Percentiles rank a stretch among this genome's conserved stretches.
Conservation (phyloP, 2,797 vertebrate species). For the Oreortyx pictus region DNA sequence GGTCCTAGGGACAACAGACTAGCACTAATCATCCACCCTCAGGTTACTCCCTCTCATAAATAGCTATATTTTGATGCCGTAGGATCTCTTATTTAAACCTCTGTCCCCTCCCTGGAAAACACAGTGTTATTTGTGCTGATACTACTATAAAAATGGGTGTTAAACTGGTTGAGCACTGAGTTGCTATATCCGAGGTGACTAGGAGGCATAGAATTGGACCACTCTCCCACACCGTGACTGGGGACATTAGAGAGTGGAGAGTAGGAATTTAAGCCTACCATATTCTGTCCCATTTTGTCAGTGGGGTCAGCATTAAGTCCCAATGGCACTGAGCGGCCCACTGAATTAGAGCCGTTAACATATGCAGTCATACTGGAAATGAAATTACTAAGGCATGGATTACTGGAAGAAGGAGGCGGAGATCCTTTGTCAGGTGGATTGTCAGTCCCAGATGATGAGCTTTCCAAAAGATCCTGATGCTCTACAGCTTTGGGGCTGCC, state of each 20-base stretch:
- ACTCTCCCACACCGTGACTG: constrained; percentile 79
- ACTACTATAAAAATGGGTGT: constrained; percentile 90
- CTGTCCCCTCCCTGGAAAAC: constrained; percentile 93
- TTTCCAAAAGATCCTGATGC: constrained; percentile 82
- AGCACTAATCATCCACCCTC: not conserved
- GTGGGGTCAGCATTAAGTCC: constrained; percentile 86
- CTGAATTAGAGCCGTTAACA: constrained; percentile 46
- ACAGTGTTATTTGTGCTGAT: constrained; percentile 85
- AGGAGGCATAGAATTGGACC: constrained; percentile 85
- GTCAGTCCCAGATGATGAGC: constrained; percentile 52
- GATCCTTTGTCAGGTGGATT: constrained; percentile 84
- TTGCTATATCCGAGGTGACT: constrained; percentile 85
- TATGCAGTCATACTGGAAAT: constrained; percentile 88
- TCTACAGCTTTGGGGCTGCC: constrained; percentile 83
- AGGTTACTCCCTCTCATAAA: not conserved
- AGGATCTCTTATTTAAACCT: constrained; percentile 82
- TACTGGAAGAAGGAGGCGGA: constrained; percentile 79
- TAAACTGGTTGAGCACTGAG: constrained; percentile 90
- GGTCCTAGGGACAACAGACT: not conserved
- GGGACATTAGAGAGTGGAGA: constrained; percentile 82
- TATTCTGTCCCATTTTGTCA: constrained; percentile 86
- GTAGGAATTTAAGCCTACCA: constrained; percentile 86
- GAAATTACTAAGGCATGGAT: constrained; percentile 92
- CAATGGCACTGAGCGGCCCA: constrained; percentile 82
- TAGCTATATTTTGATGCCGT: not conserved